phyloP scores from a whole-genome alignment of 1,140 invertebrate genomes.

The Zaprionus gabonicus region DNA sequence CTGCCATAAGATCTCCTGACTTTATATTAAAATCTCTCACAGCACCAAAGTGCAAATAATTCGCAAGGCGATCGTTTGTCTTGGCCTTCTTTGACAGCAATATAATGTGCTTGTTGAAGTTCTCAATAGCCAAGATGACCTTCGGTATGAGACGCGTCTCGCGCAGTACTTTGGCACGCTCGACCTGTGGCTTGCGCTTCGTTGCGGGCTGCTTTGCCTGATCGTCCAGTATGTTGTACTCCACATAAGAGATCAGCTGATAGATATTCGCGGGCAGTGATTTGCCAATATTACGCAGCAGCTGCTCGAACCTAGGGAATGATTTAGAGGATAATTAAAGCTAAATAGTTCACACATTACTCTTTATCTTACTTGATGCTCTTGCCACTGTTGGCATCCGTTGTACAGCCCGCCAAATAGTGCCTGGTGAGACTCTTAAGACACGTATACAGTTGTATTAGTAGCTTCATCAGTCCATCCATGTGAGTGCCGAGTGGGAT shows the following conservation, averaged over 20 bases:
- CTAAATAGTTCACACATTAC: neutral
- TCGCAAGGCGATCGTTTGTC: conserved; percentile 69
- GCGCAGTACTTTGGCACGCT: conserved; percentile 86
- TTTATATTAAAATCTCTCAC: no score
- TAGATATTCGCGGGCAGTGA: conserved; percentile 86
- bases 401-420: conserved; percentile 52
- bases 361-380: conserved; percentile 65
- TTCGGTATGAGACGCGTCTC: conserved; percentile 87
- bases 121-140: conserved; percentile 87
- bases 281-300: conserved; percentile 86
- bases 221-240: conserved; percentile 84
- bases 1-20: conserved; percentile 83
- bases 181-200: conserved; percentile 78
- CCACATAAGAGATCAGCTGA: conserved; percentile 86
- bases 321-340: neutral
- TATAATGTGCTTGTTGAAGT: conserved; percentile 85
- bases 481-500: conserved; percentile 67
- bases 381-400: neutral
- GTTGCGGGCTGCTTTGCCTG: conserved; percentile 52
- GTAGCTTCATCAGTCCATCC: conserved; percentile 68
- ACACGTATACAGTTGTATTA: conserved; percentile 74
- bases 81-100: conserved; percentile 87
- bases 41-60: no score
- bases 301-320: conserved; percentile 85
- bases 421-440: conserved; percentile 74